Conservation (phyloP, 35 echinoderm and acorn worm species). For the Nesometra sesokonis region DNA sequence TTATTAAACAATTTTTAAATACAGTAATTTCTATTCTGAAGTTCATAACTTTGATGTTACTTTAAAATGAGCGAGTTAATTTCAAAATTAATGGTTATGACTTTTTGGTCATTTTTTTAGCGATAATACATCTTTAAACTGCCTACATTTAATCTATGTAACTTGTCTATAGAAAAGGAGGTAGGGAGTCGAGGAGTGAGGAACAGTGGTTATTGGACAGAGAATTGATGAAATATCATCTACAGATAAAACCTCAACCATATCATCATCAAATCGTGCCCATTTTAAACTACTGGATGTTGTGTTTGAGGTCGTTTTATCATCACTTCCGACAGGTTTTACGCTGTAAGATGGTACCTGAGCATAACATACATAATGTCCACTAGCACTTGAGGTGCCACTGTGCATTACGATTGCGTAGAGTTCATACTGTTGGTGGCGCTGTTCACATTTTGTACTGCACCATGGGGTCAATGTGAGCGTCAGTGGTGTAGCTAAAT, state of each 20-base stretch:
- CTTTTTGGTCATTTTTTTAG: no score
- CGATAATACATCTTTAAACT: no score
- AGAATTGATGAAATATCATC: background rate
- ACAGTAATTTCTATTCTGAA: no score
- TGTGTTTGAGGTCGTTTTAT: background rate
- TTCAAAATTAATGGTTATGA: no score
- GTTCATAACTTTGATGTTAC: no score
- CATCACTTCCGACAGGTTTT: background rate
- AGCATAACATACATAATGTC: conserved; percentile 84
- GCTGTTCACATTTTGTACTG: conserved; percentile 47
- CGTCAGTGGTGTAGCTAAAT: conserved; percentile 49
- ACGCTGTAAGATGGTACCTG: conserved; percentile 20
- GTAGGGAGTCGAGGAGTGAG: background rate
- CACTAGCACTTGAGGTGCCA: conserved; percentile 80
- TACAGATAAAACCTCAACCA: background rate
- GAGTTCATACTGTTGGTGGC: conserved; percentile 33
- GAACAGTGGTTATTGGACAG: background rate
- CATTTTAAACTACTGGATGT: background rate
- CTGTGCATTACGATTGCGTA: conserved; percentile 83
- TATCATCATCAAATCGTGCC: background rate
- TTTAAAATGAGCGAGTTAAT: no score
- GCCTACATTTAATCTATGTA: background rate
- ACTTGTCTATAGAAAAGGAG: background rate
- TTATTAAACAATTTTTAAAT: no score
- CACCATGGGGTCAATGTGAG: conserved; percentile 73